Evolutionary conservation across 2,797 vertebrate genomes (phyloP), one percentile per base, ranked within the genome.

Genomic region (Oreochromis mossambicus): DNA sequence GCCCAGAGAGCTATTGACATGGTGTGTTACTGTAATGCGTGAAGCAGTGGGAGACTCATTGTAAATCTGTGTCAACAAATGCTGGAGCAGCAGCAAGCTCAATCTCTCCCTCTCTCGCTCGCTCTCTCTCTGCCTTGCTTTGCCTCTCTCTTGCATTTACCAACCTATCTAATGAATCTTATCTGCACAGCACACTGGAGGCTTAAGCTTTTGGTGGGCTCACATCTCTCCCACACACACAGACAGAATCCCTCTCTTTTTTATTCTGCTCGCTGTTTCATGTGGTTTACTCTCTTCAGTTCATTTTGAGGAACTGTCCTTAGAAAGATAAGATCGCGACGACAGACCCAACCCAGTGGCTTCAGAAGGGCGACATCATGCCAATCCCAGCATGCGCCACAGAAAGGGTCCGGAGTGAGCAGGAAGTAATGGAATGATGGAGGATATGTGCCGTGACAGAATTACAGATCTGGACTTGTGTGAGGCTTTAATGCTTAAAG

Each of bases 51-150:
- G 95, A 92, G 92, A 93, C 91, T 94, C 95, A 94, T 95, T 95
- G 94, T 96, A 94, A 95, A 95, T 94, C 91, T 94, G 93, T 95
- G 94, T 95, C 95, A 95, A 96, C 94, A 95, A 95, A 95, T 93
- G 92, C 89, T 92, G 88, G 88, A 94, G 93, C 94, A 94, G 94
- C 91, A 92, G 88, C 83, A 41, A 85, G 88, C 90, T 93, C 90
- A 83, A 89, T 91, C 89, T 92, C 83, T 84, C 91, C 54, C 91
- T 83, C 77, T 75, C 85, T 81, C 75, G 77, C 85, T 81, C 88
- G 61, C 82, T 80, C 61, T 78, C 80, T 79, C 80, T 88, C 81
- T 79, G 83, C 84, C 84, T 83, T 24, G 29, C 86, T 77, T 79
- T 89, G 87, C 82, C 83, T 89, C 91, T 89, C 86, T 89, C 91